Evolutionary conservation across 2,888 invertebrate species (phyloP), one percentile per base, ranked within the genome.

Genomic region (Hemistola chrysoprasaria): DNA sequence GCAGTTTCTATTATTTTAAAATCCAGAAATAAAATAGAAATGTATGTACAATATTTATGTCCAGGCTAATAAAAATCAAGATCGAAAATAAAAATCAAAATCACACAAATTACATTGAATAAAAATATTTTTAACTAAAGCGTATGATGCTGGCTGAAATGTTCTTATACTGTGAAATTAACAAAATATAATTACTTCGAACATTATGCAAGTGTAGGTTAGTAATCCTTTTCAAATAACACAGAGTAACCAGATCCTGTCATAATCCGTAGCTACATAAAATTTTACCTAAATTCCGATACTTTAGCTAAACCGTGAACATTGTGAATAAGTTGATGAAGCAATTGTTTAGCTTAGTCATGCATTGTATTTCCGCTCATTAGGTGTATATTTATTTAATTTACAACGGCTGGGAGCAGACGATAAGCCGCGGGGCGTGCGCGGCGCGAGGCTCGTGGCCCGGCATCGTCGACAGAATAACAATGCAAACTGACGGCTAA

Each of bases 381-480:
- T 87, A 87, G 79, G 72, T 82, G 84, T 84, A 81, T 86, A 86
- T 87, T 87, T 87, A 87, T 87, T 87, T 87, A 86, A 88, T 88
- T 87, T 86, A 85, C 85, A 83, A 78, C 77, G 84, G 77, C 86
- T 87, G 87, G 78, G 78, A 73, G 71, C 67, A 62, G 73, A 71
- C 84, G 87, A 88, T 88, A 88, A 87, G 88, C 86, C 75, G 66
- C 56, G 78, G 70, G 70, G 86, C 84, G 86, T 81, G 86, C 78
- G 78, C 81, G 78, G 71, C 66, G 86, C 78, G 78, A 80, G 78
- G 71, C 66, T 16, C 16, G 16, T 16, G 16, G 16, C 16, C 64
- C 67, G 75, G 70, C 80, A 67, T 59, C 81, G 78, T 63, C 70
- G 69, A 70, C 83, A 81, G 88, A 88, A 88, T 88, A 87, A 85